Conservation (phyloP, 2,888 invertebrate genomes). For the Spialia ferax region DNA sequence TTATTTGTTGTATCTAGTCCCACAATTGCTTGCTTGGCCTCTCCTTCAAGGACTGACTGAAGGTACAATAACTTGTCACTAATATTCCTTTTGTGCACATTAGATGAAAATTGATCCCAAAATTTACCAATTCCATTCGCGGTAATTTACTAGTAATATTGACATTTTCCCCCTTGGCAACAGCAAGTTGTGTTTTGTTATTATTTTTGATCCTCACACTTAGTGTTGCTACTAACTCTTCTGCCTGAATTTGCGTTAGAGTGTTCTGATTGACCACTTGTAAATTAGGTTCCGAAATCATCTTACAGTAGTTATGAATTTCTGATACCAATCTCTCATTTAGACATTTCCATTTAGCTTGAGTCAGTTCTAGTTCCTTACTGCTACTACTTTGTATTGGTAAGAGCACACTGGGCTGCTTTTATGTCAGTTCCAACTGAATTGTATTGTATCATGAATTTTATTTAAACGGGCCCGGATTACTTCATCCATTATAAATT, state of each 20-base stretch:
- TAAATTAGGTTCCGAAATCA: not conserved
- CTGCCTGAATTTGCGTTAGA: not conserved
- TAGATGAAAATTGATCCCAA: constrained; percentile 48
- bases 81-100: constrained; percentile 42
- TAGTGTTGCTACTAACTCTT: not conserved
- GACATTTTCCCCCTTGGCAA: constrained; percentile 1
- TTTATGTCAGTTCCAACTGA: too few species aligned
- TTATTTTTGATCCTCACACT: not conserved
- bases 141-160: constrained; percentile 39
- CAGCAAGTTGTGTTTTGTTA: not conserved
- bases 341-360: not conserved
- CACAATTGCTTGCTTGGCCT: constrained; percentile 37
- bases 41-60: constrained; percentile 43
- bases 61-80: constrained; percentile 49
- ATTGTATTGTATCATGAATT: too few species aligned
- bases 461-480: too few species aligned
- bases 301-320: not conserved
- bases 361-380: not conserved
- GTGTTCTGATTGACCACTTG: not conserved
- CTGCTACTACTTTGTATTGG: not conserved
- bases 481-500: too few species aligned
- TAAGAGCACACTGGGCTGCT: too few species aligned
- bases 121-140: constrained; percentile 42
- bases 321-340: not conserved
- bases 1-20: constrained; percentile 45